Percentiles rank a stretch among this genome's conserved stretches.
These are phyloP conservation scores for Xenotilapia caudafasciata DNA, from an alignment of 2,113 vertebrate genomes.

Conservation along the genomic window DNA sequence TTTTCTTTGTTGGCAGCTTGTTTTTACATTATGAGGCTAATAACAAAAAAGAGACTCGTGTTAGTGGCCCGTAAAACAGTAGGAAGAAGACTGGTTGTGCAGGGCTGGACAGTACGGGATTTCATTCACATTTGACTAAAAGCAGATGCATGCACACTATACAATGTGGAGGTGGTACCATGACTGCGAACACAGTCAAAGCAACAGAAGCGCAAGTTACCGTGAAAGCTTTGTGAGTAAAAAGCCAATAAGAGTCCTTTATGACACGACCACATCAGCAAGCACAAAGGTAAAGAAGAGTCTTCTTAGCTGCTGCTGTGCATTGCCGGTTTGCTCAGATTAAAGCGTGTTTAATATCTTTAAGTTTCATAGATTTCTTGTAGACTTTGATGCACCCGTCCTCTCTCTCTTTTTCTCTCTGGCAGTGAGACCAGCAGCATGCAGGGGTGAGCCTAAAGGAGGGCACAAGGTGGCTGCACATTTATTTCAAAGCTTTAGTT, in stretches of 20 bases:
- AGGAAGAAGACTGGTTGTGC: neutral
- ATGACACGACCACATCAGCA: neutral
- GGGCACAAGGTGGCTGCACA: neutral
- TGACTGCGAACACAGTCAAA: neutral
- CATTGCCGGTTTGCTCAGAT: neutral
- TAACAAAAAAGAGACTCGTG: fast-evolving
- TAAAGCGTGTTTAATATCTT: neutral
- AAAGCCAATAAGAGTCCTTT: neutral
- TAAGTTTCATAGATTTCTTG: neutral
- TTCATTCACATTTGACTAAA: neutral
- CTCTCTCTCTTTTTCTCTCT: neutral
- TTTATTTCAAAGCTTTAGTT: neutral
- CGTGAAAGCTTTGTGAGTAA: neutral
- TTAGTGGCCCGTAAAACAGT: fast-evolving
- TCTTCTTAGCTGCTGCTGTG: neutral
- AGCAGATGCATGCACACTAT: neutral
- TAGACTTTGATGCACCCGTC: neutral
- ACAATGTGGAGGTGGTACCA: neutral
- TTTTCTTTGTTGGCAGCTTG: neutral
- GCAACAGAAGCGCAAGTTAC: neutral
- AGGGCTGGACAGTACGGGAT: neutral
- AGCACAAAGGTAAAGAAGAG: neutral
- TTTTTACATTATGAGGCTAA: neutral
- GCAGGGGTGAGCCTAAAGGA: neutral
- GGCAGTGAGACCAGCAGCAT: neutral